Conservation (phyloP, 2,888 invertebrate genomes). For the Lasioglossum malachurum region DNA sequence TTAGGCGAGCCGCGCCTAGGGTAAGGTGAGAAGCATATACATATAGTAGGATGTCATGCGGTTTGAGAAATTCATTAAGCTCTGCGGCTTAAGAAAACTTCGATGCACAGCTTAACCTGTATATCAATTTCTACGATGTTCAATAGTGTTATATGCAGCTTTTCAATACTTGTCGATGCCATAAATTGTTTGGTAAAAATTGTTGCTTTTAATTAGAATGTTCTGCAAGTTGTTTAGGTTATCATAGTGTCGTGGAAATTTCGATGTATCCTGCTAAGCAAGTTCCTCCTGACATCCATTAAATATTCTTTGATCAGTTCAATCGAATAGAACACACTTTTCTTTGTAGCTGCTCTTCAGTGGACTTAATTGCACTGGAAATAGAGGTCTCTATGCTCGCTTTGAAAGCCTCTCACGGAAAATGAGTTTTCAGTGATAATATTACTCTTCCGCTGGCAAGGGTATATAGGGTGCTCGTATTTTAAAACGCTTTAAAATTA, state of each 20-base stretch:
- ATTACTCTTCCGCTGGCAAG: neutral
- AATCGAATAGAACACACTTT: neutral
- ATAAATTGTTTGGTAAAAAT: neutral
- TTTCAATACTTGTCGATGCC: neutral
- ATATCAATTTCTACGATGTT: neutral
- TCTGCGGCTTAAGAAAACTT: neutral
- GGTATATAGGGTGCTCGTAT: neutral
- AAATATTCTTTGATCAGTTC: constrained; percentile 4
- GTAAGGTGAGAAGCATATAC: neutral
- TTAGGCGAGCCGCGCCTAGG: neutral
- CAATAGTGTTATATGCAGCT: neutral
- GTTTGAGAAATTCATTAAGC: neutral
- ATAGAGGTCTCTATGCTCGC: neutral
- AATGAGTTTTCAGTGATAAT: neutral
- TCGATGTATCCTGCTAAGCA: neutral
- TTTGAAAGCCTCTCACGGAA: constrained; percentile 2
- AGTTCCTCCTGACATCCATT: neutral
- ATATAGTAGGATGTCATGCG: neutral
- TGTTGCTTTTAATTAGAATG: neutral
- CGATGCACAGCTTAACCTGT: neutral
- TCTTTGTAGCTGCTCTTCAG: neutral
- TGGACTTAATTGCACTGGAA: constrained; percentile 5
- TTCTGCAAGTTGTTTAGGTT: neutral
- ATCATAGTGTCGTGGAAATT: neutral
- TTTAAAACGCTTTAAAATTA: neutral